Percentiles rank a stretch among this genome's conserved stretches.
These are phyloP conservation scores for Cataglyphis livida DNA, from an alignment of 2,888 invertebrate genomes.

Conservation along the genomic window DNA sequence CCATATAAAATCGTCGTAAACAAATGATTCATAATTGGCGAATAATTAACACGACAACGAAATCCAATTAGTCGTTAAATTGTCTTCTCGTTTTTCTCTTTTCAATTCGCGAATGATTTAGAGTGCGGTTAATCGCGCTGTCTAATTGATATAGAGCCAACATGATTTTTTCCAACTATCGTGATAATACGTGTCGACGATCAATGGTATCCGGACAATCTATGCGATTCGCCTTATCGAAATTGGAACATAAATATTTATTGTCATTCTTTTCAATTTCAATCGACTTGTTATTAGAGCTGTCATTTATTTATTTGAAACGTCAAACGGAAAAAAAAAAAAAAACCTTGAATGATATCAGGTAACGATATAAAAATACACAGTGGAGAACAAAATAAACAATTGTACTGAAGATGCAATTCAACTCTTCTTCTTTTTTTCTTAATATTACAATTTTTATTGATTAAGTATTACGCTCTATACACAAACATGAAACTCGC, in stretches of 20 bases:
- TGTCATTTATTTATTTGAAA: not conserved
- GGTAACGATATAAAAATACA: not conserved
- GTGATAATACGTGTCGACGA: slow-evolving; percentile 21
- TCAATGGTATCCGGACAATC: slow-evolving; percentile 4
- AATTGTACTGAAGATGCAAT: not conserved
- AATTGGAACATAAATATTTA: not conserved
- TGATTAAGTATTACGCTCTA: not conserved
- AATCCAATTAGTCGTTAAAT: not conserved
- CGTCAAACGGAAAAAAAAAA: not conserved
- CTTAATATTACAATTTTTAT: not conserved
- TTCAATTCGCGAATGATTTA: slow-evolving; percentile 22
- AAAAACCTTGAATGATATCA: not conserved
- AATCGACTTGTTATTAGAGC: not conserved
- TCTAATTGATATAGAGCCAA: slow-evolving; percentile 40
- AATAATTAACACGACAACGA: slow-evolving; percentile 5
- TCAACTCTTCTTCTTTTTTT: not conserved
- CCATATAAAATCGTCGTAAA: slow-evolving; percentile 1
- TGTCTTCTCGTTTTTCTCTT: not conserved
- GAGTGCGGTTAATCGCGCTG: slow-evolving; percentile 14
- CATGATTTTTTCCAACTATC: slow-evolving; percentile 26
- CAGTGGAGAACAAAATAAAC: not conserved
- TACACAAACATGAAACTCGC: not conserved
- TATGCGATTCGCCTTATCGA: not conserved
- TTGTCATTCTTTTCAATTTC: slow-evolving; percentile 15
- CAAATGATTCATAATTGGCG: slow-evolving; percentile 1